phyloP scores from a whole-genome alignment of 2,113 vertebrate genomes.

The Syngnathus scovelli region DNA sequence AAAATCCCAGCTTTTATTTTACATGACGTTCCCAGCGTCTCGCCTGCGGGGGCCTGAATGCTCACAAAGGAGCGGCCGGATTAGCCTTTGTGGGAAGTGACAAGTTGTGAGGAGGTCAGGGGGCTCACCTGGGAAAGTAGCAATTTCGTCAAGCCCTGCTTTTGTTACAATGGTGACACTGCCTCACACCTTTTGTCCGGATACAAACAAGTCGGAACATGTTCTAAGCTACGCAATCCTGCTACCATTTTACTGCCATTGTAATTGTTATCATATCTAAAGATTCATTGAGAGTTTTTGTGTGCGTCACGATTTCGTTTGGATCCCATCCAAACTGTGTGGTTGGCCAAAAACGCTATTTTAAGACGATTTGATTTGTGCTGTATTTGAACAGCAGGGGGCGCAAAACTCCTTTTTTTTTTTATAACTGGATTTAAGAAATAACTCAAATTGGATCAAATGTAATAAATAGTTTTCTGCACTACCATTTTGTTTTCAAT shows the following conservation, averaged over 20 bases:
- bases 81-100: slow-evolving; percentile 58
- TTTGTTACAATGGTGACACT: slow-evolving; percentile 37
- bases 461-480: no score
- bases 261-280: neutral
- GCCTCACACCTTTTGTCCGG: slow-evolving; percentile 1
- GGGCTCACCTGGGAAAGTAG: slow-evolving; percentile 39
- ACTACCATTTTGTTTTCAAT: no score
- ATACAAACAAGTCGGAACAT: slow-evolving; percentile 17
- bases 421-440: no score
- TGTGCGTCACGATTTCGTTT: neutral
- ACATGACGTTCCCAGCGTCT: slow-evolving; percentile 28
- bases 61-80: slow-evolving; percentile 46
- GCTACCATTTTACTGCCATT: slow-evolving; percentile 9
- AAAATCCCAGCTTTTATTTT: slow-evolving; percentile 33
- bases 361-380: neutral
- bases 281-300: neutral
- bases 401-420: neutral
- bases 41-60: slow-evolving; percentile 32
- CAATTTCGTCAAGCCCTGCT: slow-evolving; percentile 32
- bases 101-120: slow-evolving; percentile 39
- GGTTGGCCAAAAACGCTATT: neutral
- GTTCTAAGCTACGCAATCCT: slow-evolving; percentile 7
- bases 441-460: no score
- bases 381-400: neutral
- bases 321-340: neutral